Percentiles rank a stretch among this genome's conserved stretches.
These are phyloP conservation scores for Nyctereutes procyonoides DNA, from an alignment of 2,113 vertebrate species.

Conservation along the genomic window DNA sequence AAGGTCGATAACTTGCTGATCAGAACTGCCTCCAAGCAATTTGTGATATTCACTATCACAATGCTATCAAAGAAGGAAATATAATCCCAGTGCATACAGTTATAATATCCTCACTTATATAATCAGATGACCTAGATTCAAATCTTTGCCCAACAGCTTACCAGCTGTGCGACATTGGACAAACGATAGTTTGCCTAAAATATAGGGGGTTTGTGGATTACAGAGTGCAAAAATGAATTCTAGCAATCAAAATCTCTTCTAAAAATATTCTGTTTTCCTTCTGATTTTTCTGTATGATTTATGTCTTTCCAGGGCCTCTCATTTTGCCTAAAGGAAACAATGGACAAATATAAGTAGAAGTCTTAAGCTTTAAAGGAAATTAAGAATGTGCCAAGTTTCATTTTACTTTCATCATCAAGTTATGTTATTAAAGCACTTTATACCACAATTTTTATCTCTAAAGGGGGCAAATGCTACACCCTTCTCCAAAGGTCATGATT, in stretches of 20 bases:
- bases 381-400: not conserved
- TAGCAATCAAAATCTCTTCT: not conserved
- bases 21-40: not conserved
- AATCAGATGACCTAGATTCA: not conserved
- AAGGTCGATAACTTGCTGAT: not conserved
- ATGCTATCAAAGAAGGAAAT: not conserved
- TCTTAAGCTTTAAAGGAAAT: constrained; percentile 10
- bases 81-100: not conserved
- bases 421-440: not conserved
- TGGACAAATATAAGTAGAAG: not conserved
- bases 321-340: not conserved
- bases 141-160: not conserved
- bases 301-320: not conserved
- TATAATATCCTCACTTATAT: not conserved
- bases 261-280: not conserved
- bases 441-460: not conserved
- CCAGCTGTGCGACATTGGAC: not conserved
- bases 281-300: not conserved
- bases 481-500: not conserved
- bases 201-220: not conserved
- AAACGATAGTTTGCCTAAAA: not conserved
- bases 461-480: not conserved
- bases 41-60: not conserved
- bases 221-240: not conserved
- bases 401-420: not conserved